These are phyloP conservation scores for Eumerus sabulonum DNA, from an alignment of 2,888 invertebrate genomes.

Conservation along the genomic window DNA sequence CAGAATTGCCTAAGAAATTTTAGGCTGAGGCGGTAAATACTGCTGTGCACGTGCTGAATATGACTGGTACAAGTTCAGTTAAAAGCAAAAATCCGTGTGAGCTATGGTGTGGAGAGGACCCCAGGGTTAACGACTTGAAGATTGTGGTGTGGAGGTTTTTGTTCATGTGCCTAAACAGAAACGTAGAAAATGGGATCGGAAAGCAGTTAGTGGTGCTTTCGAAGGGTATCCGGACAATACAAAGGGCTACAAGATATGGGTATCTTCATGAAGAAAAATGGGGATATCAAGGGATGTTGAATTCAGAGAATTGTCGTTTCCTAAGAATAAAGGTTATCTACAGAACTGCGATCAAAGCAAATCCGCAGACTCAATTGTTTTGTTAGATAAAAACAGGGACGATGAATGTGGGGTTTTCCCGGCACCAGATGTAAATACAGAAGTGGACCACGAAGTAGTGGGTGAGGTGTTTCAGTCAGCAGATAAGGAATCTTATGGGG, in stretches of 20 bases:
- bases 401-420: too few relatives aligned
- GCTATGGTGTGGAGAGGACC: slow-evolving; percentile 13
- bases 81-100: slow-evolving; percentile 16
- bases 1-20: slow-evolving; percentile 5
- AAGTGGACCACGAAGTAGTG: not conserved
- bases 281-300: too few relatives aligned
- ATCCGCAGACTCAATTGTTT: too few relatives aligned
- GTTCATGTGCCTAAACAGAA: slow-evolving; percentile 37
- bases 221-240: slow-evolving; percentile 19
- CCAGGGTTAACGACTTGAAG: slow-evolving; percentile 14
- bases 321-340: not conserved
- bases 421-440: too few relatives aligned
- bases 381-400: too few relatives aligned
- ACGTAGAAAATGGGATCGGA: slow-evolving; percentile 18
- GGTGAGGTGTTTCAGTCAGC: not conserved
- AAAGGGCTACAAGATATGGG: slow-evolving; percentile 21
- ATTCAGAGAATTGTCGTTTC: too few relatives aligned
- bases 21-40: slow-evolving; percentile 12
- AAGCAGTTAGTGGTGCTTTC: slow-evolving; percentile 17
- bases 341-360: too few relatives aligned
- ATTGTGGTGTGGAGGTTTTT: slow-evolving; percentile 14
- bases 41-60: slow-evolving; percentile 22
- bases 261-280: too few relatives aligned
- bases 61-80: slow-evolving; percentile 5
- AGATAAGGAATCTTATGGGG: not conserved